Percentiles rank a stretch among this genome's conserved stretches.
These are phyloP conservation scores for Blera fallax DNA, from an alignment of 2,888 invertebrate species.

Conservation along the genomic window DNA sequence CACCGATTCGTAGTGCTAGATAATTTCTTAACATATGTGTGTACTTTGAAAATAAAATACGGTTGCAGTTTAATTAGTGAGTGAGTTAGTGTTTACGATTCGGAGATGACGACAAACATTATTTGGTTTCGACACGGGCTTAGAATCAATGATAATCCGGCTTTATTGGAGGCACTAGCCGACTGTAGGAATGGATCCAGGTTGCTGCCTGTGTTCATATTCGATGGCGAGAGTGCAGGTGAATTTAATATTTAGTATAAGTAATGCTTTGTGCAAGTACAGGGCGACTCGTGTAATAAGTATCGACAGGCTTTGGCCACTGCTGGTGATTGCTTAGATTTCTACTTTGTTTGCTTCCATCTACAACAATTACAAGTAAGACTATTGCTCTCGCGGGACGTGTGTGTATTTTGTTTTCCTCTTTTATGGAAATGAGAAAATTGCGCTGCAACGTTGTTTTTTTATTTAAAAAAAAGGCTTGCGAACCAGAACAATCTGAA, in stretches of 20 bases:
- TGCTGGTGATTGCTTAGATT: too few species aligned
- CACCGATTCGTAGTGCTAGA: not conserved
- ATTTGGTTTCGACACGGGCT: conserved; percentile 89
- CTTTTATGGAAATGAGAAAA: not conserved
- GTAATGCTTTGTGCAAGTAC: not conserved
- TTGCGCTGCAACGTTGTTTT: not conserved
- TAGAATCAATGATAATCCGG: conserved; percentile 88
- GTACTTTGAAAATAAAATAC: not conserved
- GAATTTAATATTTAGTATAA: conserved; percentile 67
- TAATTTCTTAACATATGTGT: not conserved
- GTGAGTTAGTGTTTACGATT: not conserved
- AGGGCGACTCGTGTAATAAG: not conserved
- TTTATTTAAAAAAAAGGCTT: too few species aligned
- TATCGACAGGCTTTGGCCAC: too few species aligned
- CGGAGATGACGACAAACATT: conserved; percentile 80
- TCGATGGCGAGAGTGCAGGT: conserved; percentile 90
- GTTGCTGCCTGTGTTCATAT: conserved; percentile 87
- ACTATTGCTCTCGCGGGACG: not conserved
- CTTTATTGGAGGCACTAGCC: conserved; percentile 84
- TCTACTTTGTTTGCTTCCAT: not conserved
- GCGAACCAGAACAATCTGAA: too few species aligned
- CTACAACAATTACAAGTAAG: not conserved
- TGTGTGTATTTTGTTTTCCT: not conserved
- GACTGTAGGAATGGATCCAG: conserved; percentile 76
- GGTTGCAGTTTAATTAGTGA: not conserved